phyloP scores from a whole-genome alignment of 2,113 vertebrate species.

The Aix galericulata region DNA sequence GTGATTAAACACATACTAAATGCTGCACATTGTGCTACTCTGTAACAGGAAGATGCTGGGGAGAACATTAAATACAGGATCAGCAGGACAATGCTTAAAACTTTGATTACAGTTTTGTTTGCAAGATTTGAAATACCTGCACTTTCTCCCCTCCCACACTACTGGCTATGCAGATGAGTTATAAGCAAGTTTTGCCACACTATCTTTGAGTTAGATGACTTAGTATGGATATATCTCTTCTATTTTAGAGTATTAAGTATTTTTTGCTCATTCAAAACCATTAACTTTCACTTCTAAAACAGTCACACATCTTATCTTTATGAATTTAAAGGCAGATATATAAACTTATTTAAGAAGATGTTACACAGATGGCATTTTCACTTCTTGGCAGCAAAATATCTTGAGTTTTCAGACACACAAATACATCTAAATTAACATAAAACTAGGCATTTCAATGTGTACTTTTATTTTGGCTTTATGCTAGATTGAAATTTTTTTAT shows the following conservation, averaged over 20 bases:
- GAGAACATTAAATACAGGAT: neutral
- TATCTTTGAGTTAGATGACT: neutral
- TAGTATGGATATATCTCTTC: neutral
- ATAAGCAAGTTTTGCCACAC: neutral
- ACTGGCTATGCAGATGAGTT: neutral
- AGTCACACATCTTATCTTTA: neutral
- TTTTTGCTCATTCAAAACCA: neutral
- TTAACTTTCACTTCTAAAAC: neutral
- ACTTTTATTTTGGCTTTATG: neutral
- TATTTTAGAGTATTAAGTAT: neutral
- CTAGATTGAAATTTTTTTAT: neutral
- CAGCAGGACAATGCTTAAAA: neutral
- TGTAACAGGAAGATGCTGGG: neutral
- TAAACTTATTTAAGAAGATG: neutral
- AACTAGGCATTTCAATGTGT: neutral
- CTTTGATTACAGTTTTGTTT: neutral
- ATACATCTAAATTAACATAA: neutral
- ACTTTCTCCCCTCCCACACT: neutral
- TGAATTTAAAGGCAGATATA: neutral
- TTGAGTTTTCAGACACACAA: neutral
- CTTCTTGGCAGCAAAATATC: neutral
- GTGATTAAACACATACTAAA: slow-evolving; percentile 1
- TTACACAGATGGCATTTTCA: neutral
- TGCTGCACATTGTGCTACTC: neutral
- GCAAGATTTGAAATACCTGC: neutral